Evolutionary conservation across 2,888 invertebrate genomes (phyloP), one percentile per base, ranked within the genome.

Genomic region (Pristionchus arcanus): DNA sequence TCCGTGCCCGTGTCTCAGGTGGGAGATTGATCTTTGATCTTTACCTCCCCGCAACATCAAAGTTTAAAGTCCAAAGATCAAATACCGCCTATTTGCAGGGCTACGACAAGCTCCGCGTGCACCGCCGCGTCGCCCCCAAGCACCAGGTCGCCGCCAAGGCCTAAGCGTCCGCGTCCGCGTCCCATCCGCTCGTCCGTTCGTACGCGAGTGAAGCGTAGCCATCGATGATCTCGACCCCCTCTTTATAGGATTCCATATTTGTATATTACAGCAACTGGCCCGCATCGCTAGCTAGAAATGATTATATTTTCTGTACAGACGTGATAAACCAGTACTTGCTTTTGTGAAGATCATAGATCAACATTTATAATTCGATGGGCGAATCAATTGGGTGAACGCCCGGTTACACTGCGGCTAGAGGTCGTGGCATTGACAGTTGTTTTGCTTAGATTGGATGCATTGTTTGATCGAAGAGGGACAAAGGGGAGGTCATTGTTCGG

Each of bases 91-190:
- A n/a, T n/a, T 7, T n/a, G 0, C 63, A 63, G 49, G 81, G 81
- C 9, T 81, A 81, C 81, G 81, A 81, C 81, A 2, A 13, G 2
- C 81, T 81, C 81, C 81, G 81, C 49, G 81, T 81, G n/a, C 81
- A 81, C 49, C 49, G 81, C n/a, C 81, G 81, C 25, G 16, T 34
- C 81, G 81, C 81, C 81, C 28, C 13, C 49, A 81, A 81, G 81
- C 81, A 49, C 49, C 81, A 81, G 37, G 74, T 21, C 11, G 74
- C 74, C 49, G 81, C 81, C 81, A 81, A 49, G 81, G 81, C 81
- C n/a, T 81, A 81, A 49, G 81, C 77, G 42, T 28, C 42, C 81
- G 13, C 49, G 81, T 28, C 81, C 81, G 37, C 74, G 25, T 7
- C 74, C 42, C 42, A 49, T 49, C 42, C 42, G 42, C 42, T 49